Evolutionary conservation across 2,113 vertebrate genomes (phyloP).

Genomic region (Polypterus senegalus): DNA sequence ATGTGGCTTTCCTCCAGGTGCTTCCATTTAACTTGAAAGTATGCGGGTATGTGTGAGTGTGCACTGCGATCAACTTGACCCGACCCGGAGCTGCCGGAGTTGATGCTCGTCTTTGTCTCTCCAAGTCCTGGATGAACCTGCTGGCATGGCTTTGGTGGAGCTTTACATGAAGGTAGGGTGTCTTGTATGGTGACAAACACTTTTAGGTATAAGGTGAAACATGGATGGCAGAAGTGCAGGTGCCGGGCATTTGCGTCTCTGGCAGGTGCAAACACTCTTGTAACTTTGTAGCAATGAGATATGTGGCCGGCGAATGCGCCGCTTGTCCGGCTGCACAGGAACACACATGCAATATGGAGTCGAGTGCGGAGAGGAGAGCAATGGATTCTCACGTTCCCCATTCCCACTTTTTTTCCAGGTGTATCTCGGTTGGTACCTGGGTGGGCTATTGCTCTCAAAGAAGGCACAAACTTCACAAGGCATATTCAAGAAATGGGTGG

Average conservation of each 20-base stretch:
- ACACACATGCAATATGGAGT: neutral
- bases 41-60: too few relatives aligned
- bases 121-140: neutral
- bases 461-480: too few relatives aligned
- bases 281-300: neutral
- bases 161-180: conserved; percentile 77
- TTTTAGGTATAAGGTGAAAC: conserved; percentile 28
- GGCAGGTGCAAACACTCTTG: neutral
- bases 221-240: neutral
- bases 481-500: too few relatives aligned
- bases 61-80: neutral
- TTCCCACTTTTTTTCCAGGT: too few relatives aligned
- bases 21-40: too few relatives aligned
- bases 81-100: neutral
- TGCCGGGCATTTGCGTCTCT: too few relatives aligned
- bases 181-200: conserved; percentile 1
- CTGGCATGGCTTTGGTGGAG: conserved; percentile 67
- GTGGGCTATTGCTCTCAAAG: too few relatives aligned
- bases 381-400: too few relatives aligned
- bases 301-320: neutral
- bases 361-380: neutral
- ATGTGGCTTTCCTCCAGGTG: too few relatives aligned
- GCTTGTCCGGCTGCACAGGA: neutral
- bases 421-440: too few relatives aligned
- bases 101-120: neutral